Percentiles rank a stretch among this genome's conserved stretches.
phyloP scores from a whole-genome alignment of 2,113 vertebrate genomes.

The Accipiter virgatus region DNA sequence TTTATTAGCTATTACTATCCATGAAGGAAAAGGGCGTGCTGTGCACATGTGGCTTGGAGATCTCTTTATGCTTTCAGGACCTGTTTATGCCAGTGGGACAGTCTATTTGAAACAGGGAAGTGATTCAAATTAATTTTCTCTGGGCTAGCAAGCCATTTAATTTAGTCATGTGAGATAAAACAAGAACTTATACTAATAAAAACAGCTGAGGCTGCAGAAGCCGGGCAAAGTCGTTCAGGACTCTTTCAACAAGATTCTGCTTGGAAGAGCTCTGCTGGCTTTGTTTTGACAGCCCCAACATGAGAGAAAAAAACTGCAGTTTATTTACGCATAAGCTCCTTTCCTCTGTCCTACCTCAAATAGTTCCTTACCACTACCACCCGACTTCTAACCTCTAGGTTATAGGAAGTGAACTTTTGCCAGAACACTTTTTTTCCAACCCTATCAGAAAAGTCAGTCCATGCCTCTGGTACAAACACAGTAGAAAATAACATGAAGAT shows the following conservation, averaged over 20 bases:
- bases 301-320: not conserved
- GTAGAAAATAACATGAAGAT: not conserved
- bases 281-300: not conserved
- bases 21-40: not conserved
- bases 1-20: constrained; percentile 3
- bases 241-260: not conserved
- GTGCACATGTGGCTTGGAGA: not conserved
- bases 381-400: rapidly evolving
- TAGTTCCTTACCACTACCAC: not conserved
- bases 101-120: not conserved
- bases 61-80: not conserved
- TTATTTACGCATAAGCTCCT: not conserved
- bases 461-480: not conserved
- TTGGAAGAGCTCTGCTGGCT: not conserved
- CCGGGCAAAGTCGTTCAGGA: not conserved
- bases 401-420: not conserved
- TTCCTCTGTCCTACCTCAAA: not conserved
- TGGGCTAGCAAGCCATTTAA: not conserved
- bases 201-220: not conserved
- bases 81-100: not conserved
- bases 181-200: not conserved
- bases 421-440: not conserved
- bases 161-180: not conserved
- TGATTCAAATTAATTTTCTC: constrained; percentile 7
- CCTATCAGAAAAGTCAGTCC: not conserved